Conservation (phyloP, 2,797 vertebrate genomes). For the Enteromius afrohamiltoni region DNA sequence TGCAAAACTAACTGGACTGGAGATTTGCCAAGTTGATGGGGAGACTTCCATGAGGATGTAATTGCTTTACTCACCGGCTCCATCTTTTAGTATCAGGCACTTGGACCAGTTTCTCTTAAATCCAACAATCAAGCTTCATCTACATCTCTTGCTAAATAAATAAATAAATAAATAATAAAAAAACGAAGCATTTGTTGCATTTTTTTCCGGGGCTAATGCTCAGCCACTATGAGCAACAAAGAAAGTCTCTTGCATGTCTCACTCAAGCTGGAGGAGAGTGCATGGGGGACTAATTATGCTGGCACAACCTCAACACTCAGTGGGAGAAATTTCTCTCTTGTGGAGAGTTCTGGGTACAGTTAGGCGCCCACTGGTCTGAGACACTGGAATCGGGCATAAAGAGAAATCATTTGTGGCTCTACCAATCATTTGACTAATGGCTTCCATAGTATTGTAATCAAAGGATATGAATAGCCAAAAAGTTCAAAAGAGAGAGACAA, state of each 20-base stretch:
- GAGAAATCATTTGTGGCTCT: slow-evolving; percentile 39
- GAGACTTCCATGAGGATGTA: slow-evolving; percentile 30
- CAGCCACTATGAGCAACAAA: slow-evolving; percentile 44
- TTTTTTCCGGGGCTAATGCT: slow-evolving; percentile 28
- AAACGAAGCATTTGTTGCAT: neutral
- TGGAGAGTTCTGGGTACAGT: slow-evolving; percentile 48
- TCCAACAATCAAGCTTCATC: slow-evolving; percentile 21
- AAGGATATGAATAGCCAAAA: slow-evolving; percentile 17
- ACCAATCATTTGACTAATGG: slow-evolving; percentile 36
- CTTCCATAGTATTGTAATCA: slow-evolving; percentile 21
- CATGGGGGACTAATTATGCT: slow-evolving; percentile 45
- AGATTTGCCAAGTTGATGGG: slow-evolving; percentile 39
- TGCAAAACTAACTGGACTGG: slow-evolving; percentile 38
- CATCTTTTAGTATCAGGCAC: slow-evolving; percentile 22
- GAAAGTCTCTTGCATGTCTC: slow-evolving; percentile 39
- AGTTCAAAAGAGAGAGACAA: neutral
- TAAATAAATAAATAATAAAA: neutral
- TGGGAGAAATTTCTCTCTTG: slow-evolving; percentile 53
- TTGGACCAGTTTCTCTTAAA: slow-evolving; percentile 26
- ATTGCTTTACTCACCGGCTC: slow-evolving; percentile 38
- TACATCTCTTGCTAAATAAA: slow-evolving; percentile 11
- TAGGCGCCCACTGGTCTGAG: slow-evolving; percentile 54
- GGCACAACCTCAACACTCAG: slow-evolving; percentile 51
- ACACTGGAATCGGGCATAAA: slow-evolving; percentile 38
- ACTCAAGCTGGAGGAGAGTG: slow-evolving; percentile 17